phyloP scores from a whole-genome alignment of 2,113 vertebrate species.

The Paraplagusia blochii region DNA sequence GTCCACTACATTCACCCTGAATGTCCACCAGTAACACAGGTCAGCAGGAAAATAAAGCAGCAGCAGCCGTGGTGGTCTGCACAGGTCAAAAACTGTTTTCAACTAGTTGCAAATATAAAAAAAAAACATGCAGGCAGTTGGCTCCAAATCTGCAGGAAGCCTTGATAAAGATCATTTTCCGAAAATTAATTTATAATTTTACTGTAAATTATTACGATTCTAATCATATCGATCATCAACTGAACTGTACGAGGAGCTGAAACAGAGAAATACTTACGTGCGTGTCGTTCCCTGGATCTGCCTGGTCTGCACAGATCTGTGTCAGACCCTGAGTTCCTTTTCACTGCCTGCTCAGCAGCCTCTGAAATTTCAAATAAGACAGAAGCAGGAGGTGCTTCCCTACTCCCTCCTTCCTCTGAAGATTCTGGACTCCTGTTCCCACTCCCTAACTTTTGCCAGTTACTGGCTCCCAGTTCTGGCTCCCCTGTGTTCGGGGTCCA shows the following conservation, averaged over 20 bases:
- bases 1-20: constrained; percentile 55
- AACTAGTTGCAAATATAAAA: neutral
- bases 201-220: no score
- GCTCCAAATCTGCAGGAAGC: neutral
- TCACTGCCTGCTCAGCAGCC: constrained; percentile 77
- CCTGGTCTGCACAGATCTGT: constrained; percentile 83
- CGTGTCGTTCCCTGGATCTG: constrained; percentile 83
- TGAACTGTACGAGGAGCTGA: constrained; percentile 25
- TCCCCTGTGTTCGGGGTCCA: constrained; percentile 64
- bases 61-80: constrained; percentile 17
- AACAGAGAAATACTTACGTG: constrained; percentile 83
- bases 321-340: constrained; percentile 78
- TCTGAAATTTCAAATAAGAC: constrained; percentile 88
- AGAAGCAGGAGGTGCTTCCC: constrained; percentile 86
- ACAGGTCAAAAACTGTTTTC: constrained; percentile 3
- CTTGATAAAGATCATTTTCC: no score
- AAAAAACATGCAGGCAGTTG: neutral
- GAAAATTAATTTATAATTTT: no score
- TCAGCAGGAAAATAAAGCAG: constrained; percentile 46
- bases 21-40: constrained; percentile 52
- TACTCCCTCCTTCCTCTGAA: constrained; percentile 88
- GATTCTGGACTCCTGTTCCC: constrained; percentile 79
- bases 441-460: constrained; percentile 58
- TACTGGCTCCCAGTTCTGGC: constrained; percentile 64
- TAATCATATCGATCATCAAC: constrained; percentile 3